phyloP scores from a whole-genome alignment of 2,888 invertebrate genomes.

The Cephus rjabovi region DNA sequence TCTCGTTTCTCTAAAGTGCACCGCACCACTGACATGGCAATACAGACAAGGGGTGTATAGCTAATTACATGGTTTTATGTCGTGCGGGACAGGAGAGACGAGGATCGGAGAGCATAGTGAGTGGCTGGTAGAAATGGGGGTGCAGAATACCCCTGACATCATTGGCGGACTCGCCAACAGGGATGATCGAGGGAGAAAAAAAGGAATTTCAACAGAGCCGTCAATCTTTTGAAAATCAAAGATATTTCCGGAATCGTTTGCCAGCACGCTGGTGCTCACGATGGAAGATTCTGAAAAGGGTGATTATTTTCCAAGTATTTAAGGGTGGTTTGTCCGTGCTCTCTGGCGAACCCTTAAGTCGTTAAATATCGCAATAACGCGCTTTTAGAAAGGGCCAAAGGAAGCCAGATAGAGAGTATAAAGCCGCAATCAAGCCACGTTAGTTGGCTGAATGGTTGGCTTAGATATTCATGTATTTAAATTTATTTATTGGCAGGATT shows the following conservation, averaged over 20 bases:
- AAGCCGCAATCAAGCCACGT: conserved; percentile 34
- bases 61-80: conserved; percentile 65
- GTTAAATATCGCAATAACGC: background rate
- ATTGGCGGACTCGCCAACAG: conserved; percentile 25
- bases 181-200: background rate
- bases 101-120: conserved; percentile 18
- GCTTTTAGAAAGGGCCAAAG: background rate
- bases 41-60: conserved; percentile 61
- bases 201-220: background rate
- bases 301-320: background rate
- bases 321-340: background rate
- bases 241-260: background rate
- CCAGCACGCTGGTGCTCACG: background rate
- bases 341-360: background rate
- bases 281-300: background rate
- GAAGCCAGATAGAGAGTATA: conserved; percentile 21
- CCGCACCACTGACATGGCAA: conserved; percentile 55
- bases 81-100: conserved; percentile 30
- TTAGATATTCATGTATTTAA: conserved; percentile 65
- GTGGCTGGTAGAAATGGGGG: conserved; percentile 3
- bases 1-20: conserved; percentile 51
- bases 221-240: background rate
- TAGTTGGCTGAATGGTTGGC: conserved; percentile 26
- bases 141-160: conserved; percentile 41
- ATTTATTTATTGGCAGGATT: conserved; percentile 65